Conservation (phyloP, 1,140 invertebrate species). For the Harpegnathos saltator region DNA sequence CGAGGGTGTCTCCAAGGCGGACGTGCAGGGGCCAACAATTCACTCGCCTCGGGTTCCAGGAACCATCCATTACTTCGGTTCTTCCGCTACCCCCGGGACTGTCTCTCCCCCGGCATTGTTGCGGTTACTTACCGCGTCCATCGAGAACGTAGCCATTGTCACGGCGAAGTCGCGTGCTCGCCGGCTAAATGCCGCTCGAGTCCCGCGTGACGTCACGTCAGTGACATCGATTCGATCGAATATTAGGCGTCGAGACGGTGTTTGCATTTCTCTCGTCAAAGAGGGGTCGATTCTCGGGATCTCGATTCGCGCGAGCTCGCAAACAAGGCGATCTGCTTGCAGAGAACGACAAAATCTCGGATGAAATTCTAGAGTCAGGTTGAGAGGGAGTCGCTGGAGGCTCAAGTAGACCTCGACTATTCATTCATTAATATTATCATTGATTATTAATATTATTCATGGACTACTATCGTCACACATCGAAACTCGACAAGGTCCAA, state of each 20-base stretch:
- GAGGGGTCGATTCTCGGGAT: no score
- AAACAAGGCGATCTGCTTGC: no score
- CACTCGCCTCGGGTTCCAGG: conserved; percentile 84
- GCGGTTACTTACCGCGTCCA: conserved; percentile 80
- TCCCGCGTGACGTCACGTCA: conserved; percentile 23
- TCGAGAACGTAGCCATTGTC: conserved; percentile 55
- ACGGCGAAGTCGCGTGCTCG: conserved; percentile 47
- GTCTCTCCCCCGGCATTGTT: conserved; percentile 79
- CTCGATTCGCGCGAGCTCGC: no score
- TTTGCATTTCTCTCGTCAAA: not conserved
- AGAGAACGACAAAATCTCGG: not conserved
- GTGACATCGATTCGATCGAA: not conserved
- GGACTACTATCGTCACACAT: no score
- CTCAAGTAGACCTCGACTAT: conserved; percentile 1
- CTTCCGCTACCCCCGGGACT: conserved; percentile 60
- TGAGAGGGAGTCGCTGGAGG: not conserved
- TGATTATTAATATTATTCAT: no score
- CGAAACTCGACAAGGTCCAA: no score
- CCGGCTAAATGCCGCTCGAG: conserved; percentile 31
- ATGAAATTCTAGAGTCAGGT: conserved; percentile 1
- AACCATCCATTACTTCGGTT: conserved; percentile 83
- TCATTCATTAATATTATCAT: no score
- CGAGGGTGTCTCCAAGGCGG: conserved; percentile 83
- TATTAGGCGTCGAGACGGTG: not conserved
- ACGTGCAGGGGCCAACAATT: conserved; percentile 84